A percentile compares a stretch with the other conserved stretches of the same genome.
These are phyloP conservation scores for Tokudaia muenninki DNA, from an alignment of 2,797 vertebrate genomes.

Conservation along the genomic window DNA sequence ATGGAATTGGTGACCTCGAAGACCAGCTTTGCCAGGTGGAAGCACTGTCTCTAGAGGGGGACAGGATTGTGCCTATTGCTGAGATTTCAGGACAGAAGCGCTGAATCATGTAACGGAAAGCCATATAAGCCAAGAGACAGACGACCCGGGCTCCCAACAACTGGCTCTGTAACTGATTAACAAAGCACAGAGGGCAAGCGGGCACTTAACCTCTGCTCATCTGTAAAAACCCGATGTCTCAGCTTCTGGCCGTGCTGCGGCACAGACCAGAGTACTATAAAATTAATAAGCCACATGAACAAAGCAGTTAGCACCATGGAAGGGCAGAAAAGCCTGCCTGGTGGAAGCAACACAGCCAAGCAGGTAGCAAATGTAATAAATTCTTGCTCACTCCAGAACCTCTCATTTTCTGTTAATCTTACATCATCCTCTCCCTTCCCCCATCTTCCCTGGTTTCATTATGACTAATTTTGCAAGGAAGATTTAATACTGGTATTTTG, in stretches of 20 bases:
- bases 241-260: constrained; percentile 9
- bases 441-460: constrained; percentile 9
- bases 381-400: not conserved
- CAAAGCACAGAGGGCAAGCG: not conserved
- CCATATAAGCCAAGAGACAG: not conserved
- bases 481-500: constrained; percentile 28
- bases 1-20: constrained; percentile 23
- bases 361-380: not conserved
- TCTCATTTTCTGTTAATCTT: not conserved
- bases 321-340: not conserved
- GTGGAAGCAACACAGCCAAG: not conserved
- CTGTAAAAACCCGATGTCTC: constrained; percentile 31
- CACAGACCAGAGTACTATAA: not conserved
- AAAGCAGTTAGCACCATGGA: not conserved
- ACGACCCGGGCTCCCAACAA: constrained; percentile 26
- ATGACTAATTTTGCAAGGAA: not conserved
- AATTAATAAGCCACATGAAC: constrained; percentile 24
- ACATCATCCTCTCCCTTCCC: not conserved
- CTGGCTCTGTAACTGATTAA: constrained; percentile 75
- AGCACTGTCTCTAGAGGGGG: constrained; percentile 35
- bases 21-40: constrained; percentile 55
- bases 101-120: constrained; percentile 34
- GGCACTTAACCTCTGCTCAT: constrained; percentile 55
- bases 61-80: not conserved
- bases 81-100: constrained; percentile 16